phyloP scores from a whole-genome alignment of 1,140 invertebrate genomes.

The Anthonomus grandis region DNA sequence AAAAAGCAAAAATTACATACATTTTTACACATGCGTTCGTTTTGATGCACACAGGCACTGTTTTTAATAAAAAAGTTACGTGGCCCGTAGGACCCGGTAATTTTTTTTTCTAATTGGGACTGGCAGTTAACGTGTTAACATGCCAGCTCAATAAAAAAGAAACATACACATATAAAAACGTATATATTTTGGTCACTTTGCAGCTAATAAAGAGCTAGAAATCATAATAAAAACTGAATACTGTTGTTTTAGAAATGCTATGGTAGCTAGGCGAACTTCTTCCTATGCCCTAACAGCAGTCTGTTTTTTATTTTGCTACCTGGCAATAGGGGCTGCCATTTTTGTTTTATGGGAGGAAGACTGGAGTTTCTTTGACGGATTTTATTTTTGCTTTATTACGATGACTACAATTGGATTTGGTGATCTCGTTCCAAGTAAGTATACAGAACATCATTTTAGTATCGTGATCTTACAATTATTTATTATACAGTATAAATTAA shows the following conservation, averaged over 20 bases:
- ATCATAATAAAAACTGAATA: too few species aligned
- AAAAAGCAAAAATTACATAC: too few species aligned
- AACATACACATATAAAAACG: too few species aligned
- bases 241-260: slow-evolving; percentile 28
- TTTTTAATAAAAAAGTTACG: too few species aligned
- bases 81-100: too few species aligned
- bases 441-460: not conserved
- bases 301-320: slow-evolving; percentile 69
- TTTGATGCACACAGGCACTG: too few species aligned
- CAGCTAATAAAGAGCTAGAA: too few species aligned
- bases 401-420: slow-evolving; percentile 95
- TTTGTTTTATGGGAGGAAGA: slow-evolving; percentile 75
- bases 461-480: not conserved
- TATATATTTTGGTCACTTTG: too few species aligned
- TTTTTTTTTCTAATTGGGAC: too few species aligned
- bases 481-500: not conserved
- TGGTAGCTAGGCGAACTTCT: slow-evolving; percentile 44
- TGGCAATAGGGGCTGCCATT: slow-evolving; percentile 72
- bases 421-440: slow-evolving; percentile 84
- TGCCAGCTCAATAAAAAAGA: too few species aligned
- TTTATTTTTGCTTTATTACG: slow-evolving; percentile 93
- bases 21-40: too few species aligned
- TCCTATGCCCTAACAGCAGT: slow-evolving; percentile 69
- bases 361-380: slow-evolving; percentile 89
- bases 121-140: too few species aligned